A percentile compares a stretch with the other conserved stretches of the same genome.
Evolutionary conservation across 2,888 invertebrate genomes (phyloP).

Genomic region (Drosophila mimica): DNA sequence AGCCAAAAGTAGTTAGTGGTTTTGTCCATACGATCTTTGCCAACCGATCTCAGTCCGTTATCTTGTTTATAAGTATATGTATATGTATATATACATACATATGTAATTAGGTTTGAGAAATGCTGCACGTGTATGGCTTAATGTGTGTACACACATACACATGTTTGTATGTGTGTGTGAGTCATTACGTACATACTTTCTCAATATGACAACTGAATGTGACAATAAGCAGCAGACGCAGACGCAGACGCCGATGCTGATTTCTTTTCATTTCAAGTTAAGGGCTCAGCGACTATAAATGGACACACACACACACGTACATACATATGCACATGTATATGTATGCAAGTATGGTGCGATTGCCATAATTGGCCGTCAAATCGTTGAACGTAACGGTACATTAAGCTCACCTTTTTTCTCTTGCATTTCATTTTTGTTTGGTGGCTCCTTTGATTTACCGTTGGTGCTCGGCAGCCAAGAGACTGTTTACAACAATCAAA

Average conservation of each 20-base stretch:
- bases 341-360: constrained; percentile 5
- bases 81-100: too few species aligned
- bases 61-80: not conserved
- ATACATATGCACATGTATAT: not conserved
- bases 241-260: constrained; percentile 19
- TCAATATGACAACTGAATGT: constrained; percentile 44
- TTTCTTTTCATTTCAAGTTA: constrained; percentile 47
- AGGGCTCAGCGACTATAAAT: constrained; percentile 34
- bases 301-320: constrained; percentile 3
- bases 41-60: constrained; percentile 16
- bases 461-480: not conserved
- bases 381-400: constrained; percentile 44
- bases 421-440: constrained; percentile 11
- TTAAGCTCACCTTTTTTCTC: constrained; percentile 40
- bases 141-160: not conserved
- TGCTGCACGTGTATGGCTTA: constrained; percentile 12
- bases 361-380: constrained; percentile 31
- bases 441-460: constrained; percentile 31
- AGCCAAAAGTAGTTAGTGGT: constrained; percentile 22
- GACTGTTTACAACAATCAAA: constrained; percentile 11
- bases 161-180: not conserved
- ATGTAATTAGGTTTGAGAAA: constrained; percentile 6
- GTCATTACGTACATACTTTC: constrained; percentile 29
- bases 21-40: constrained; percentile 17
- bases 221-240: constrained; percentile 35